Conservation (phyloP, 2,113 vertebrate species). For the Tragelaphus imberbis region DNA sequence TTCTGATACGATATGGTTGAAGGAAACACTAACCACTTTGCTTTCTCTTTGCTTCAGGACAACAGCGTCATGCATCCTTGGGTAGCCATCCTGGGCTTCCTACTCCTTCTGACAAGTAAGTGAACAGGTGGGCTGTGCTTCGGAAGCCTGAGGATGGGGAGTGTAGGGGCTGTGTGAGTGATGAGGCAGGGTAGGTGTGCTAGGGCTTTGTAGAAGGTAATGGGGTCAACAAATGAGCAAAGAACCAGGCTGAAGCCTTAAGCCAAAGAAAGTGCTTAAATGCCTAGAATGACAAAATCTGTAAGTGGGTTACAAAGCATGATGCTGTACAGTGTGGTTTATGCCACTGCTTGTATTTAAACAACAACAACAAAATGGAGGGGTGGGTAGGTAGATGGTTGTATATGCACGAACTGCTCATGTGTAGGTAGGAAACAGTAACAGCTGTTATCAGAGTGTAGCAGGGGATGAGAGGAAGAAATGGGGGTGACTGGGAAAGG, state of each 20-base stretch:
- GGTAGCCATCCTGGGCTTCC: conserved; percentile 16
- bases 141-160: not conserved
- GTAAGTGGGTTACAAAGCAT: not conserved
- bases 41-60: not conserved
- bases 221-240: not conserved
- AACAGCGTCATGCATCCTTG: not conserved
- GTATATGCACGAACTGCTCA: not conserved
- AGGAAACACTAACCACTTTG: not conserved
- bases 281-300: not conserved
- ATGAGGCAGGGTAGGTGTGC: not conserved
- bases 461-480: not conserved
- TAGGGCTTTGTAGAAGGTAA: not conserved
- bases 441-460: not conserved
- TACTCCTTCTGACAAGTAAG: conserved; percentile 72
- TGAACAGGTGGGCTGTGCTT: not conserved
- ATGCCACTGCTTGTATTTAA: not conserved
- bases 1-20: not conserved
- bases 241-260: not conserved
- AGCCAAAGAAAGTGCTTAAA: not conserved
- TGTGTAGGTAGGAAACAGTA: not conserved
- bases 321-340: not conserved
- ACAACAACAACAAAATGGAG: not conserved
- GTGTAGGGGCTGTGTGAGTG: not conserved
- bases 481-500: not conserved
- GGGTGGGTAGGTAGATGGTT: no score